Conservation (phyloP, 1,140 invertebrate genomes). For the Sminthurides bifidus region DNA sequence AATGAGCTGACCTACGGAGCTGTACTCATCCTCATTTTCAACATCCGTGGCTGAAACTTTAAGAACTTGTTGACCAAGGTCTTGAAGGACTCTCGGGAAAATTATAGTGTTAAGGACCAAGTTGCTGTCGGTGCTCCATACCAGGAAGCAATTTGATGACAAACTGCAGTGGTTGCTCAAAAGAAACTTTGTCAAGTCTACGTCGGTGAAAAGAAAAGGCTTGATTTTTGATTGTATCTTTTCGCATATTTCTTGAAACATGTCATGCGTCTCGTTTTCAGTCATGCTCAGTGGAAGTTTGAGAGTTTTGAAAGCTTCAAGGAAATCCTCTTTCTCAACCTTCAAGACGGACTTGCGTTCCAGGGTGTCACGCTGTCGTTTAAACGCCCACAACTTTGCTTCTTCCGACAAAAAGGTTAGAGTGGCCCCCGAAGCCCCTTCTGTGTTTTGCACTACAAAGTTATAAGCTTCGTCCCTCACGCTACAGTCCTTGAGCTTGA, state of each 20-base stretch:
- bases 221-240: not conserved
- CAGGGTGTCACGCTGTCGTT: not conserved
- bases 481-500: not conserved
- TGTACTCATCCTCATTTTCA: not conserved
- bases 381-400: slow-evolving; percentile 1
- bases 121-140: not conserved
- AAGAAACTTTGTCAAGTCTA: not conserved
- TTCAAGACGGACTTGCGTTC: not conserved
- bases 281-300: not conserved
- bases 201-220: not conserved
- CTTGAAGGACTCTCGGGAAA: not conserved
- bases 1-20: not conserved
- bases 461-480: not conserved
- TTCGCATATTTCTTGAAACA: not conserved
- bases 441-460: not conserved
- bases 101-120: not conserved
- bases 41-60: not conserved
- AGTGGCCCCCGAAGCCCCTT: not conserved
- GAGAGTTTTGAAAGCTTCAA: not conserved
- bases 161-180: not conserved
- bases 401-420: not conserved
- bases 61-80: not conserved
- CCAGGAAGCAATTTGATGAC: not conserved
- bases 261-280: not conserved
- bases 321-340: not conserved